Evolutionary conservation across 2,888 invertebrate genomes (phyloP), one percentile per base, ranked within the genome.

Genomic region (Tanypteryx hageni): DNA sequence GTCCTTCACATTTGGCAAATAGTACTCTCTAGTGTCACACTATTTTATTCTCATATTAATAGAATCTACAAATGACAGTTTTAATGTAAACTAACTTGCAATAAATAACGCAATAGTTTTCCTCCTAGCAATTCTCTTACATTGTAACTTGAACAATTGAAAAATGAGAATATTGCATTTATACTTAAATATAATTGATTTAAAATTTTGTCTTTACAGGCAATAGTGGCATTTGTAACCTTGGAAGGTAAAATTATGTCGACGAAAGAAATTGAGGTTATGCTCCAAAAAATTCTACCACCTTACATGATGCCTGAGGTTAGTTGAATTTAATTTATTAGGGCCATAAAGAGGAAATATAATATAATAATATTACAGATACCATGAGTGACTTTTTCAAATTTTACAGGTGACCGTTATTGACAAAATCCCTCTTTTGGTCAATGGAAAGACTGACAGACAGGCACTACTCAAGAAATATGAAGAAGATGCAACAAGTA

Each of bases 361-460:
- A n/a, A n/a, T n/a, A n/a, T n/a, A n/a, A n/a, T n/a, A n/a, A n/a
- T n/a, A n/a, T n/a, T n/a, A n/a, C n/a, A n/a, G n/a, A n/a, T n/a
- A n/a, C n/a, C n/a, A n/a, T n/a, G n/a, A n/a, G n/a, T n/a, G n/a
- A n/a, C n/a, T n/a, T n/a, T n/a, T n/a, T n/a, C n/a, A n/a, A n/a
- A n/a, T n/a, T 92, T 93, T 95, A 16, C 95, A 96, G 96, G 96
- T 97, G 0, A 96, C 98, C 31, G 95, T 97, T 0, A 95, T 98
- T 16, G 97, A 98, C 31, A 96, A 95, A n/a, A 96, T 98, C 92
- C 98, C 98, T 0, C 95, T 98, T 57, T 95, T 98, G 59, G 97
- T 98, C 0, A 98, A 98, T 94, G 98, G 98, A 0, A 98, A 98
- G 95, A 97, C 97, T 11, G 98, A 98, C 95, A 96, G 98, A 64